Percentiles rank a stretch among this genome's conserved stretches.
Conservation (phyloP, 2,888 invertebrate species). For the Lutraria lutraria region DNA sequence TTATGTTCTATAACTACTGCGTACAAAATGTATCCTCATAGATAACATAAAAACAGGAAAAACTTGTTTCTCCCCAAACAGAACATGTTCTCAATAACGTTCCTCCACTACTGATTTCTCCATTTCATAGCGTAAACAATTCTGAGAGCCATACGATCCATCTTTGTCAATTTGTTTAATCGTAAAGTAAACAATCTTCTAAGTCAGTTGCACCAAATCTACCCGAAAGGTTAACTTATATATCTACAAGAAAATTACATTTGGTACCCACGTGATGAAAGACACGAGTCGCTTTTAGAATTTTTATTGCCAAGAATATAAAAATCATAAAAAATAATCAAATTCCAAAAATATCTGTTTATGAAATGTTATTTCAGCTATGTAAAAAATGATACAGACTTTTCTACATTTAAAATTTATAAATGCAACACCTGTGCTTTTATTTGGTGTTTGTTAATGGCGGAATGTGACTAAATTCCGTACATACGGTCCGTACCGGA, state of each 20-base stretch:
- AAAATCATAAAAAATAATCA: slow-evolving; percentile 37
- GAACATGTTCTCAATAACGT: neutral
- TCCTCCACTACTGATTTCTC: neutral
- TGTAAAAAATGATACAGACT: slow-evolving; percentile 24
- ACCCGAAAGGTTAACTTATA: slow-evolving; percentile 13
- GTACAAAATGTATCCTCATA: neutral
- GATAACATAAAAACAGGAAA: neutral
- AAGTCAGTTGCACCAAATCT: slow-evolving; percentile 26
- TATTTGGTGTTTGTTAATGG: neutral
- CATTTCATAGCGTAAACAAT: slow-evolving; percentile 41
- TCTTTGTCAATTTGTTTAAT: slow-evolving; percentile 45
- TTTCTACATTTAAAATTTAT: neutral
- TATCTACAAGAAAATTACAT: slow-evolving; percentile 38
- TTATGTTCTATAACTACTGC: too few species aligned
- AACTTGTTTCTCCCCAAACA: neutral
- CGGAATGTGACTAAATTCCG: slow-evolving; percentile 23
- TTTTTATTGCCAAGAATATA: slow-evolving; percentile 19
- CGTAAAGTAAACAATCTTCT: slow-evolving; percentile 29
- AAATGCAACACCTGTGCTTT: slow-evolving; percentile 17
- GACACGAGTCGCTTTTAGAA: neutral
- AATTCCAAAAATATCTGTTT: neutral
- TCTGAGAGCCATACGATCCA: slow-evolving; percentile 2
- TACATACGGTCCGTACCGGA: neutral
- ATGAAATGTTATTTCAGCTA: slow-evolving; percentile 32
- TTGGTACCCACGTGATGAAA: slow-evolving; percentile 10